phyloP scores from a whole-genome alignment of 1,140 invertebrate species.

The Oscheius sp. region DNA sequence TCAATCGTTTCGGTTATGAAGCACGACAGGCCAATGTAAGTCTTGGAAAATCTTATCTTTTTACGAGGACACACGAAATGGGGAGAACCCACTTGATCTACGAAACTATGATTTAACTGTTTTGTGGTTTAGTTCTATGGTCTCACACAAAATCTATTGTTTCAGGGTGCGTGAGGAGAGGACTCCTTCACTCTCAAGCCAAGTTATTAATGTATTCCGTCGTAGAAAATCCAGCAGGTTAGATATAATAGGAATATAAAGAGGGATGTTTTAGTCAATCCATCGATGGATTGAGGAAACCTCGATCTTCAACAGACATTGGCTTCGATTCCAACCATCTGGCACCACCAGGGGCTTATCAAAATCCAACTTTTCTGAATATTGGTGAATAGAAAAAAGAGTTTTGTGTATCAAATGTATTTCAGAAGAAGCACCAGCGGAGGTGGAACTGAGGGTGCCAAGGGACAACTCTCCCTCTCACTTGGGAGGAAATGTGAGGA shows the following conservation, averaged over 20 bases:
- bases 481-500: not conserved
- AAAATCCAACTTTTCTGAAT: not conserved
- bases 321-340: not conserved
- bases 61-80: no score
- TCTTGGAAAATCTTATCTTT: not conserved
- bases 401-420: not conserved
- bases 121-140: not conserved
- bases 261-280: not conserved
- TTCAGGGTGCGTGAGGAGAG: not conserved
- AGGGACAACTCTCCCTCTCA: not conserved
- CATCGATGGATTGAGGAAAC: not conserved
- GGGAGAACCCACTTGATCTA: no score
- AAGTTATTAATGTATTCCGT: not conserved
- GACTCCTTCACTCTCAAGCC: not conserved
- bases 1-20: not conserved
- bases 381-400: not conserved
- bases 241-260: not conserved
- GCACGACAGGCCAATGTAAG: not conserved
- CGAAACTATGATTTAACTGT: not conserved
- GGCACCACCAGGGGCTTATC: not conserved
- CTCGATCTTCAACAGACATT: not conserved
- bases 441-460: not conserved
- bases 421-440: not conserved
- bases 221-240: not conserved
- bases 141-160: not conserved